Evolutionary conservation across 2,113 vertebrate genomes (phyloP).

Genomic region (Trogon melanurus): DNA sequence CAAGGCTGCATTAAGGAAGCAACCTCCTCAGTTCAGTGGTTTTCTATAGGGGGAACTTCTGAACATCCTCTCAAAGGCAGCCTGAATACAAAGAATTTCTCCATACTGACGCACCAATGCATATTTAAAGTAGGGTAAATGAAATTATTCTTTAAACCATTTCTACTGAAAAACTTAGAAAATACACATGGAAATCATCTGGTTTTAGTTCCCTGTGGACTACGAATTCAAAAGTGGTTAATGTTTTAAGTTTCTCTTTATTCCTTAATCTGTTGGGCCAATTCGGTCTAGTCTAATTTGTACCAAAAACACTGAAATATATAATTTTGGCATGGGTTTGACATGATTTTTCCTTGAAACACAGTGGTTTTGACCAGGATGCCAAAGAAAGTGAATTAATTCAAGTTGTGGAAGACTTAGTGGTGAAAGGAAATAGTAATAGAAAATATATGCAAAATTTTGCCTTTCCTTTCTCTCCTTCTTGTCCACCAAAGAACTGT

Average conservation of each 20-base stretch:
- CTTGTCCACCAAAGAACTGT: not conserved
- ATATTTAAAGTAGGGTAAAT: not conserved
- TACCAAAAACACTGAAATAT: conserved; percentile 25
- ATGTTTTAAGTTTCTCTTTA: conserved; percentile 14
- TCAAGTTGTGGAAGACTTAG: not conserved
- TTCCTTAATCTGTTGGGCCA: not conserved
- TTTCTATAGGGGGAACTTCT: not conserved
- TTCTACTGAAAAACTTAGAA: not conserved
- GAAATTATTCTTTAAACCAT: not conserved
- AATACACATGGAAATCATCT: not conserved
- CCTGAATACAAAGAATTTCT: not conserved
- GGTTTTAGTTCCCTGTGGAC: not conserved
- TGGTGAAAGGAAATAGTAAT: not conserved
- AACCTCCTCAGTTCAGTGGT: not conserved
- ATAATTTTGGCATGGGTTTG: not conserved
- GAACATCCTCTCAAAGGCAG: not conserved
- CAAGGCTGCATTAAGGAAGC: not conserved
- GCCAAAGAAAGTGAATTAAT: conserved; percentile 28
- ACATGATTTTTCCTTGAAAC: conserved; percentile 18
- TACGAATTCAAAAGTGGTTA: not conserved
- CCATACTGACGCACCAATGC: not conserved
- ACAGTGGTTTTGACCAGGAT: conserved; percentile 19
- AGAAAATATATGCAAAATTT: not conserved
- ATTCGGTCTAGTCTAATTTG: conserved; percentile 15
- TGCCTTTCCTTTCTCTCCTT: not conserved